Percentiles rank a stretch among this genome's conserved stretches.
These are phyloP conservation scores for Sphenopsis melanotis DNA, from an alignment of 2,797 vertebrate species.

Conservation along the genomic window DNA sequence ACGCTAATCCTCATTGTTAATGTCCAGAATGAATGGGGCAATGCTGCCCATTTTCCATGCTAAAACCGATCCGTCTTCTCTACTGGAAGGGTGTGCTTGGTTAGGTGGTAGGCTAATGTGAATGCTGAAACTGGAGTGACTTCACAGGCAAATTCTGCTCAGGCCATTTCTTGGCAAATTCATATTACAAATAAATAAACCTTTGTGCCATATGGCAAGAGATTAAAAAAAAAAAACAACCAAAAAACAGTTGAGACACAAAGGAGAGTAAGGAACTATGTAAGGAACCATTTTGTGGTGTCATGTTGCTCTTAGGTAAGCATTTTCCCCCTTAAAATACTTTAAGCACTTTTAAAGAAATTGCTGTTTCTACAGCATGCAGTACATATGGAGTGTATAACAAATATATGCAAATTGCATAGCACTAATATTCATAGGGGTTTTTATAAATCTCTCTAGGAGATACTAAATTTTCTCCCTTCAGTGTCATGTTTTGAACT, in stretches of 20 bases:
- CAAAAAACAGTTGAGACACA: background rate
- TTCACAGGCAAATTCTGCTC: background rate
- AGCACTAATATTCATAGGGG: background rate
- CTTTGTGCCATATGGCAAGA: background rate
- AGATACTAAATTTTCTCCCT: background rate
- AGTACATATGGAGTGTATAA: background rate
- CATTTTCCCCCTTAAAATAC: background rate
- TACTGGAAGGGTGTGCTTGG: background rate
- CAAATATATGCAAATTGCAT: background rate
- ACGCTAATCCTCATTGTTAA: background rate
- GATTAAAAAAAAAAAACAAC: background rate
- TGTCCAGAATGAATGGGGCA: rapidly evolving
- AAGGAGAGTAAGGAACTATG: background rate
- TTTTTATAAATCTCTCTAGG: background rate
- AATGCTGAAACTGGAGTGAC: background rate
- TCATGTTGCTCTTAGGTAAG: background rate
- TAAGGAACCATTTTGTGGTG: background rate
- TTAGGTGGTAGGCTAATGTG: background rate
- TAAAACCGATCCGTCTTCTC: background rate
- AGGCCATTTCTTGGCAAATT: background rate
- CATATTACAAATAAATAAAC: background rate
- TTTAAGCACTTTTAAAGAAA: background rate
- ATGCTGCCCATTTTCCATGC: background rate
- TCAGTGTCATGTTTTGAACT: background rate
- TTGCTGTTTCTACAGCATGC: background rate